Base-by-base conservation (phyloP, 2,113 vertebrate genomes). In the Phainopepla nitens region DNA sequence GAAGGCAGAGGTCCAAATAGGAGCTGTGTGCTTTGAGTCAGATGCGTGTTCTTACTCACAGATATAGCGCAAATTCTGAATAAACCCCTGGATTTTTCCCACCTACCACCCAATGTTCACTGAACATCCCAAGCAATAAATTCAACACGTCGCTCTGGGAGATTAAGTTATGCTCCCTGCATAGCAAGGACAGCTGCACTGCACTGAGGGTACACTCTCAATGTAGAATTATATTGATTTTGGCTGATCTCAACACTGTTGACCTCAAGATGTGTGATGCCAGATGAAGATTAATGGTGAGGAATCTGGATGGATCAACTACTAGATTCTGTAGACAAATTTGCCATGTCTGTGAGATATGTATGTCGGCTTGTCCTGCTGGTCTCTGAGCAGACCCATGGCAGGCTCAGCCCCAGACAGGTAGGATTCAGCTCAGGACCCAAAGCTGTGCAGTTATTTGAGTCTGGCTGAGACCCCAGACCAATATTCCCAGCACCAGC, bases 131-230 rank as follows among this genome's bases (percentile, higher is more conserved):
- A 51, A 90, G 90, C 45, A 82, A 96, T 91, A 96, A 93, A 96
- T 96, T 92, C 61, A 91, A 56, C 91, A 75, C 2, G 2, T 93
- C 11, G 0, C 5, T 6, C 81, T 75, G 82, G 76, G 68, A 95
- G 70, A 90, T 93, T 89, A 90, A 96, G 15, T 88, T 95, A 92
- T 82, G 20, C 69, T 95, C 85, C 72, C 72, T 85, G 95, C 91
- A 94, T 89, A 97, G 95, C 96, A 97, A 94, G 78, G 91, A 90
- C 94, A 98, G 96, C 94, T 98, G 95, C 77, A 53, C 86, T 65
- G n/a, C 72, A 77, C 89, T 2, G 18, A 75, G 69, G 72, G 60
- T 64, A 41, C 28, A 53, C 70, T 96, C 82, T 39, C 61, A 89
- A 86, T 57, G 73, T 81, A 82, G 80, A 93, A 88, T 94, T 96